These are phyloP conservation scores for Colletes latitarsis DNA, from an alignment of 1,140 invertebrate species.

Conservation along the genomic window DNA sequence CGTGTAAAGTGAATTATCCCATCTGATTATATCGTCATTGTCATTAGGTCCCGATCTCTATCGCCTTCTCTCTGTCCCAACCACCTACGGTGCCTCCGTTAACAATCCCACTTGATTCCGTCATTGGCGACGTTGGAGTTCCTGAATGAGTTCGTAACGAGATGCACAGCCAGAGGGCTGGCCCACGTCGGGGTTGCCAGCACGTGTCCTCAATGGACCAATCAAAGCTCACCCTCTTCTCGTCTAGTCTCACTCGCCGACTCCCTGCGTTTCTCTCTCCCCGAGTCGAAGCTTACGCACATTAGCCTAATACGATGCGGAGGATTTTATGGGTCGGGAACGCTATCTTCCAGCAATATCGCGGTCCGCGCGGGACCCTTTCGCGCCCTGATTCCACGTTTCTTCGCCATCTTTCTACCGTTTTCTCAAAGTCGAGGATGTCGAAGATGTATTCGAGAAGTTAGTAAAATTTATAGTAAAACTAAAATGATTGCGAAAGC, in stretches of 20 bases:
- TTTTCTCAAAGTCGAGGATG: too few species aligned
- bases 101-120: constrained; percentile 80
- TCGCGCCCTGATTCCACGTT: neutral
- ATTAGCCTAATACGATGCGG: constrained; percentile 68
- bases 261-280: constrained; percentile 38
- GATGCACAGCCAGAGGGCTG: constrained; percentile 76
- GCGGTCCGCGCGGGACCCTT: constrained; percentile 21
- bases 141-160: constrained; percentile 79
- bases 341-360: constrained; percentile 36
- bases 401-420: too few species aligned
- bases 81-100: constrained; percentile 68
- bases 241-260: constrained; percentile 53
- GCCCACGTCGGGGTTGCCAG: constrained; percentile 67
- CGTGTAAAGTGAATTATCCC: constrained; percentile 62
- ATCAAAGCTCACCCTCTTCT: constrained; percentile 77
- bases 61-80: constrained; percentile 57
- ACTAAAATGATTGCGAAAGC: too few species aligned
- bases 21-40: constrained; percentile 66
- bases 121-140: constrained; percentile 68
- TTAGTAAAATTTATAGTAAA: too few species aligned
- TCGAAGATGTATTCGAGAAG: too few species aligned
- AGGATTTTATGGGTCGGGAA: constrained; percentile 31
- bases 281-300: constrained; percentile 41
- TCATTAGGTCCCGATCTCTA: constrained; percentile 64
- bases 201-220: constrained; percentile 80